These are phyloP conservation scores for Junco hyemalis DNA, from an alignment of 2,113 vertebrate genomes.

Conservation along the genomic window DNA sequence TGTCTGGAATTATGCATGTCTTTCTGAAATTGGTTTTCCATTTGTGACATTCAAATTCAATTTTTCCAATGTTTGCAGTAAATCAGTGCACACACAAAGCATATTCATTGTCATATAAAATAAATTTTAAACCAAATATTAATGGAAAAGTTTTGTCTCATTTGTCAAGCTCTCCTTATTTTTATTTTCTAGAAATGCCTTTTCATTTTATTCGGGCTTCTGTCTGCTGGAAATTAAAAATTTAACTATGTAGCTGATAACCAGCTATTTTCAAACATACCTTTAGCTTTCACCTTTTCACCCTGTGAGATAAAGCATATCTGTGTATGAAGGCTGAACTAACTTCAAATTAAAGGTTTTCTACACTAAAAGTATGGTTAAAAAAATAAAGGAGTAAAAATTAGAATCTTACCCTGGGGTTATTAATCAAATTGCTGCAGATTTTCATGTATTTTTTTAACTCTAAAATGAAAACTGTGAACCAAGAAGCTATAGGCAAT, in stretches of 20 bases:
- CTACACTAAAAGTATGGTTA: not conserved
- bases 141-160: not conserved
- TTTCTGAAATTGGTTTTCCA: slow-evolving; percentile 10
- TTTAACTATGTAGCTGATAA: not conserved
- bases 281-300: slow-evolving; percentile 17
- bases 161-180: not conserved
- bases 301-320: not conserved
- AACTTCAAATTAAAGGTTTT: not conserved
- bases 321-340: not conserved
- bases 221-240: not conserved
- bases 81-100: not conserved
- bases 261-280: not conserved
- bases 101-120: not conserved
- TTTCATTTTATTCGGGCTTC: not conserved
- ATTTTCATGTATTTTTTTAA: not conserved
- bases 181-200: not conserved
- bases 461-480: not conserved
- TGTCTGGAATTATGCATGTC: not conserved
- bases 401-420: not conserved
- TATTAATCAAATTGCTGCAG: not conserved
- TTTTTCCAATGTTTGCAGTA: not conserved
- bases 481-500: not conserved
- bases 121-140: not conserved
- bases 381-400: not conserved
- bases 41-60: not conserved